Evolutionary conservation across 1,140 invertebrate genomes (phyloP), one percentile per base, ranked within the genome.

Genomic region (Drosophila nigrodunni): DNA sequence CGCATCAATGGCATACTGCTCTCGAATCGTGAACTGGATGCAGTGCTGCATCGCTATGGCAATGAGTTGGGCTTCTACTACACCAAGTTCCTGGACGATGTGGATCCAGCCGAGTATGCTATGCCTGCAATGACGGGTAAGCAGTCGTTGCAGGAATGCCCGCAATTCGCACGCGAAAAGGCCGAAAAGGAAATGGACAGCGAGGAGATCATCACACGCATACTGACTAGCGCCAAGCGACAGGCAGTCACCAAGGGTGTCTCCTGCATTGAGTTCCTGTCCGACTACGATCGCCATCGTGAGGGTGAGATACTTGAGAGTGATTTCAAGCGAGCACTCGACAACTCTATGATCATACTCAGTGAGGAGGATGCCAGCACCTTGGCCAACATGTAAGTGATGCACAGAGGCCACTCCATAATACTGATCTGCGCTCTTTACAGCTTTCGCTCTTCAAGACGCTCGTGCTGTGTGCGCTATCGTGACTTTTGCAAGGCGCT

Each of bases 1-100:
- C 93, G 94, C 52, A 93, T 94, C 34, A 94, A 95, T 74, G 94
- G 94, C 30, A 94, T 96, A 79, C 91, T 96, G 35, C 92, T 95
- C 3, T 93, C 95, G 0, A 91, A 93, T 50, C 93, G 94, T 74
- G 95, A 96, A 81, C 82, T 95, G n/a, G 94, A 94, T 49, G 94
- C 95, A n/a, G 93, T 96, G 13, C 94, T 95, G 74, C 92, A 93
- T 71, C 93, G 95, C 50, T 96, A 95, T 86, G 94, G 94, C 50
- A 94, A 96, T 82, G 94, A 95, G 80, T 88, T 95, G 64, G 96
- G 96, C 15, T 96, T 96, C 82, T 94, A 94, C 92, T 96, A 96
- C 82, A 93, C 93, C 41, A 93, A 93, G 70, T 94, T 96, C 70
- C 87, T 96, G 30, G 93, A 94, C 46, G 95, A 96, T 83, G 93